Evolutionary conservation across 2,888 invertebrate genomes (phyloP).

Genomic region (Hydroisotoma schaefferi): DNA sequence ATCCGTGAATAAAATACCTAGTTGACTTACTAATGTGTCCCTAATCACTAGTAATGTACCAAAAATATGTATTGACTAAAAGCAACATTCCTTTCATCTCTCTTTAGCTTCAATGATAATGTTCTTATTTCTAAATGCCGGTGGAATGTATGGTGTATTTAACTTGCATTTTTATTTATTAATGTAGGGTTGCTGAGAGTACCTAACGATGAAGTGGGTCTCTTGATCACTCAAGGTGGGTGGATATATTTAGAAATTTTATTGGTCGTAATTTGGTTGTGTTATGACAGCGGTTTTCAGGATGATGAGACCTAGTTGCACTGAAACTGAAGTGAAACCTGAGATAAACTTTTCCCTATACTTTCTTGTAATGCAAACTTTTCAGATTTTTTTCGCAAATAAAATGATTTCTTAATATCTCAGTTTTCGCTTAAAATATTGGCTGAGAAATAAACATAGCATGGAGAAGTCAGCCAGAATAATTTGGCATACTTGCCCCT

Average conservation of each 20-base stretch:
- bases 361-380: neutral
- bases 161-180: neutral
- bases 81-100: neutral
- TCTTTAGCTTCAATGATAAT: neutral
- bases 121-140: too few relatives aligned
- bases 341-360: neutral
- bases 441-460: too few relatives aligned
- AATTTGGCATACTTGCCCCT: too few relatives aligned
- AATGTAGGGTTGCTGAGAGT: constrained; percentile 17
- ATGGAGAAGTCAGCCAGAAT: too few relatives aligned
- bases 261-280: constrained; percentile 6
- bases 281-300: neutral
- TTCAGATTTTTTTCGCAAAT: too few relatives aligned
- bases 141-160: too few relatives aligned
- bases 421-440: too few relatives aligned
- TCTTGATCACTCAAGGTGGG: constrained; percentile 28
- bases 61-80: too few relatives aligned
- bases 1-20: too few relatives aligned
- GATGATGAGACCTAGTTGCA: neutral
- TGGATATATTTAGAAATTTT: constrained; percentile 5
- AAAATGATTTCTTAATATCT: too few relatives aligned
- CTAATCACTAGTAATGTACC: too few relatives aligned
- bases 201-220: constrained; percentile 27
- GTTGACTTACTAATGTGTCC: too few relatives aligned
- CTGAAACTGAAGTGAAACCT: neutral